Base-by-base conservation (phyloP, 2,797 vertebrate species). In the Bufotes viridis region DNA sequence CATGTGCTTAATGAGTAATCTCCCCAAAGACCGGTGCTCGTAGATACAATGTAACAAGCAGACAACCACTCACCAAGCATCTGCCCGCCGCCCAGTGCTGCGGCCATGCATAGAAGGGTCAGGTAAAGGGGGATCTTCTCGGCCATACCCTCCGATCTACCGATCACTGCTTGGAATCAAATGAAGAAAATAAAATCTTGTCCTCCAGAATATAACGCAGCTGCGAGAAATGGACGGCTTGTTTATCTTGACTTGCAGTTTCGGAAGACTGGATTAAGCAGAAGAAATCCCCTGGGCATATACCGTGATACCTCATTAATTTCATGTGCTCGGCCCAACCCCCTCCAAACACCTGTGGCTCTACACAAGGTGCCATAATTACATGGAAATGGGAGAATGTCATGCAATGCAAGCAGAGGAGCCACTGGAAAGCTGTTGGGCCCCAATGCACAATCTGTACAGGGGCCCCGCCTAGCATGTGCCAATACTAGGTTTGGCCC, bases 311-410 rank as follows among this genome's bases (percentile, higher is more conserved):
- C 5, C 65, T 82, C 78, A 65, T 86, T 86, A 82, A 67, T 20
- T 78, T 60, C 75, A 69, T 78, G 24, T 57, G 4, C 58, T 26
- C 11, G 18, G 26, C 76, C 67, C 67, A 53, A 22, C 78, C 78
- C 49, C 70, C 58, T n/a, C 5, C 58, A 67, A 67, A 82, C 88
- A 89, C 69, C 88, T 89, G 88, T 17, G 88, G 49, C 75, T 42
- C 88, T 82, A 63, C 15, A 18, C 69, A 72, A 72, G 69, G 14
- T 72, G 26, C 24, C 14, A 69, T 69, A 14, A 26, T 69, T 13
- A n/a, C 42, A 42, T 42, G 4, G 42, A 42, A 42, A 42, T 42
- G 42, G 42, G 3, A 42, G 42, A 42, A 42, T 42, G 42, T 24
- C 22, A 24, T 67, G n/a, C 11, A 24, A 14, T 5, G 51, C 7